Evolutionary conservation across 2,113 vertebrate genomes (phyloP).

Genomic region (Cheilinus undulatus): DNA sequence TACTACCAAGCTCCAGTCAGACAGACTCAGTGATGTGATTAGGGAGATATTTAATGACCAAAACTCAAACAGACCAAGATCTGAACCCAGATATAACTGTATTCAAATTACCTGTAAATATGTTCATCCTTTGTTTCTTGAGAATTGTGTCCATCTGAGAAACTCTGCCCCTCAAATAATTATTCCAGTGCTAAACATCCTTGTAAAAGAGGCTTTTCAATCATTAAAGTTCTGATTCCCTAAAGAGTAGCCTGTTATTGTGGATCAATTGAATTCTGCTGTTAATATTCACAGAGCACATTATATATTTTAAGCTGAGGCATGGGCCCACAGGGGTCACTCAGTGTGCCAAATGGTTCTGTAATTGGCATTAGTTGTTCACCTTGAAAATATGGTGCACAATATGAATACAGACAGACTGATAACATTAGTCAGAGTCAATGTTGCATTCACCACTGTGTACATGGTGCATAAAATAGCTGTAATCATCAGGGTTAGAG

Average conservation of each 20-base stretch:
- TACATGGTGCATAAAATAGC: slow-evolving; percentile 11
- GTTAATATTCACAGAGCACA: no score
- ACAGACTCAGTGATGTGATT: slow-evolving; percentile 5
- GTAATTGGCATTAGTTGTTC: slow-evolving; percentile 57
- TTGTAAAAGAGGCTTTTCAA: no score
- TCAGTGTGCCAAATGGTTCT: slow-evolving; percentile 48
- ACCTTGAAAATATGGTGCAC: slow-evolving; percentile 52
- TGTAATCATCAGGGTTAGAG: slow-evolving; percentile 10
- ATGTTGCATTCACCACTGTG: slow-evolving; percentile 21
- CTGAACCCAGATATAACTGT: no score
- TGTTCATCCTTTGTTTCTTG: no score
- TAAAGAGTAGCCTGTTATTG: no score
- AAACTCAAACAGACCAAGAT: slow-evolving; percentile 2
- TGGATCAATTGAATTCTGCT: no score
- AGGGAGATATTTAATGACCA: slow-evolving; percentile 17
- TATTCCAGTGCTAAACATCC: no score
- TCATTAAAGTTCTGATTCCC: no score
- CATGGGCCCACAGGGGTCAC: slow-evolving; percentile 14
- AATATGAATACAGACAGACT: slow-evolving; percentile 43
- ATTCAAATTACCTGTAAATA: no score
- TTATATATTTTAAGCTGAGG: background rate
- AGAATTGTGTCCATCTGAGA: no score
- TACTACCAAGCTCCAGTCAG: background rate
- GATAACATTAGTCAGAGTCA: slow-evolving; percentile 26
- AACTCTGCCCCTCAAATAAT: no score